Base-by-base conservation (phyloP, 2,888 invertebrate genomes). In the Hartigia nigra region DNA sequence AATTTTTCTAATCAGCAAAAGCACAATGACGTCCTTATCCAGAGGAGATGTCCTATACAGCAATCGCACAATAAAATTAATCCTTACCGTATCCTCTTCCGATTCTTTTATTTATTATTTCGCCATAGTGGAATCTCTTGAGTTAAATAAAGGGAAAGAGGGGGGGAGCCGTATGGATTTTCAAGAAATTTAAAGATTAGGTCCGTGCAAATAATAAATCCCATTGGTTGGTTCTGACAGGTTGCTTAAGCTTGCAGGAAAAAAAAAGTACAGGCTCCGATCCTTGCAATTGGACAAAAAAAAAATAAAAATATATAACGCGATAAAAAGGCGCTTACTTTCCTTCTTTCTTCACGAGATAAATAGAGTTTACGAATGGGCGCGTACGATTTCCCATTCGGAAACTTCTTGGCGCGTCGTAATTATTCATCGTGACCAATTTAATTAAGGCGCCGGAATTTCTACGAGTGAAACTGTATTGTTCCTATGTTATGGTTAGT, bases 141-240 rank as follows among this genome's bases (percentile, higher is more conserved):
- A 55, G 14, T 55, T 23, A 55, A 23, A 9, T 9, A 37, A 12
- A 3, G 37, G 2, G 12, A 55, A 2, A 55, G 55, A 23, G 35
- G 35, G 4, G 9, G 55, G 55, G 23, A 23, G 14, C 23, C 1
- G 35, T 35, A 9, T 23, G 55, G 23, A 2, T 55, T 23, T 55
- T 55, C 55, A 55, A 14, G 23, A 23, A 55, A 55, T 55, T 55
- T 23, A 23, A 55, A 55, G 55, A 88, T 86, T 87, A 87, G 84
- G 86, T 81, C 83, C 83, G 82, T 75, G 82, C 83, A 82, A 85
- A 86, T 85, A 87, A 87, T 84, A 81, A 84, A 84, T 81, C 78
- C 76, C 79, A 76, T 80, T 80, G 79, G 82, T 81, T 88, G 87
- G 78, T 79, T 80, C 83, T 89, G 88, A 87, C 87, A 89, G 87